These are phyloP conservation scores for Pterocles orientalis DNA, from an alignment of 2,113 vertebrate genomes.

Conservation along the genomic window DNA sequence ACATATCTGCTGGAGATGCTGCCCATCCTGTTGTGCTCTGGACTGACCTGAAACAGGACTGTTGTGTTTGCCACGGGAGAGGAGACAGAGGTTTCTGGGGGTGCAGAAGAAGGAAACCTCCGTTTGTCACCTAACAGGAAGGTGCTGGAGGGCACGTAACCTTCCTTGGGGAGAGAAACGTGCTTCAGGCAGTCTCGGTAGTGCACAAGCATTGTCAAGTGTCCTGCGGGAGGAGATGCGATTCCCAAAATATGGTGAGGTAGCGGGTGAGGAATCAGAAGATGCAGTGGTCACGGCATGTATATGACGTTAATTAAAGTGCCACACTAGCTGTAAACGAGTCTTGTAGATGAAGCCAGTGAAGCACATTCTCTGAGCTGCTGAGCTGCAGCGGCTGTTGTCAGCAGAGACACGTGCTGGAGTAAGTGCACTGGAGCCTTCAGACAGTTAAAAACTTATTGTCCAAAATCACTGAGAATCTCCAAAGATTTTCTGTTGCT, in stretches of 20 bases:
- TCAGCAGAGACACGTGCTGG: not conserved
- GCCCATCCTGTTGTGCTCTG: not conserved
- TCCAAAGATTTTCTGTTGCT: not conserved
- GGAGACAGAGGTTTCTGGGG: not conserved
- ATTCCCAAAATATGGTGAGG: not conserved
- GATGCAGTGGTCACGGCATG: not conserved
- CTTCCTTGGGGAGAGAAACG: not conserved
- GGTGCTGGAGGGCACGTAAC: not conserved
- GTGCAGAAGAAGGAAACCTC: not conserved
- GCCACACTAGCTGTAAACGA: not conserved
- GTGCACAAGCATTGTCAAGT: not conserved
- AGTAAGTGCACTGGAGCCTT: not conserved
- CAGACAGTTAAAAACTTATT: not conserved
- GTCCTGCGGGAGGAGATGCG: not conserved
- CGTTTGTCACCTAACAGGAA: not conserved
- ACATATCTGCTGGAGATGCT: conserved; percentile 61
- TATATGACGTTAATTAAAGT: not conserved
- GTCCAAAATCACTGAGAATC: not conserved
- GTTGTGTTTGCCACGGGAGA: not conserved
- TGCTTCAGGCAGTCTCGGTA: not conserved
- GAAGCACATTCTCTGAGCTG: not conserved
- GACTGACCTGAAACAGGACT: conserved; percentile 13
- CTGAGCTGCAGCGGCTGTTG: not conserved
- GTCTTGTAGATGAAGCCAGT: not conserved
- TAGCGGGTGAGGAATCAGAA: not conserved